Conservation (phyloP, 1,140 invertebrate genomes). For the Lepidurus arcticus region DNA sequence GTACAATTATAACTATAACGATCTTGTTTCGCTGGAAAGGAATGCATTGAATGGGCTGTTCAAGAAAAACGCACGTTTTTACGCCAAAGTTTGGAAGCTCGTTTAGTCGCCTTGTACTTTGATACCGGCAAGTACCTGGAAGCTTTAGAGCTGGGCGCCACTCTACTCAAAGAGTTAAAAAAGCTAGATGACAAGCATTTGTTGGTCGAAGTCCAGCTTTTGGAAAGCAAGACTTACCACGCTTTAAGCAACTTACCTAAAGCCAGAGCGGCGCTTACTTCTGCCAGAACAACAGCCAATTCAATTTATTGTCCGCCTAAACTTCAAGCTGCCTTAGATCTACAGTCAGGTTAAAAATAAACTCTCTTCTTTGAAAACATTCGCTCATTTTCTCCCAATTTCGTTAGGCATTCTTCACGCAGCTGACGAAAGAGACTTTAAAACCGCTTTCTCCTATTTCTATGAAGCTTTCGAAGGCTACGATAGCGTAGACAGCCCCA, state of each 20-base stretch:
- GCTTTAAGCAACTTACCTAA: conserved; percentile 94
- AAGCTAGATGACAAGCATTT: conserved; percentile 99
- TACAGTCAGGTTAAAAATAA: conserved; percentile 70
- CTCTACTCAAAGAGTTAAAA: conserved; percentile 88
- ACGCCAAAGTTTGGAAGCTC: conserved; percentile 88
- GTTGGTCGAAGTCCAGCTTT: conserved; percentile 86
- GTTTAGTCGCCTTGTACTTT: conserved; percentile 89
- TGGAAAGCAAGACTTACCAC: conserved; percentile 99
- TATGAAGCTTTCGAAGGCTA: conserved; percentile 99
- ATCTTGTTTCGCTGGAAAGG: conserved; percentile 48
- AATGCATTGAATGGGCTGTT: conserved; percentile 99
- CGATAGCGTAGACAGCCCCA: conserved; percentile 87
- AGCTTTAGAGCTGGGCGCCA: conserved; percentile 73
- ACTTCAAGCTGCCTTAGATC: conserved; percentile 91
- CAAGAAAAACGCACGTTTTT: conserved; percentile 94
- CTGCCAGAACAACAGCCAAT: conserved; percentile 97
- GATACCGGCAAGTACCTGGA: conserved; percentile 86
- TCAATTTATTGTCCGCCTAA: conserved; percentile 98
- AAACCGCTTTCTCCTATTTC: conserved; percentile 99
- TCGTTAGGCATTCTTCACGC: conserved; percentile 83
- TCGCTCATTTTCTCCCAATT: conserved; percentile 28
- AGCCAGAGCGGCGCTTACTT: conserved; percentile 92
- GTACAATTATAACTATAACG: neutral
- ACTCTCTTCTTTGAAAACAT: conserved; percentile 2
- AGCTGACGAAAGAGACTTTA: conserved; percentile 98